A percentile compares a stretch with the other conserved stretches of the same genome.
Conservation (phyloP, 2,113 vertebrate genomes). For the Serilophus lunatus region DNA sequence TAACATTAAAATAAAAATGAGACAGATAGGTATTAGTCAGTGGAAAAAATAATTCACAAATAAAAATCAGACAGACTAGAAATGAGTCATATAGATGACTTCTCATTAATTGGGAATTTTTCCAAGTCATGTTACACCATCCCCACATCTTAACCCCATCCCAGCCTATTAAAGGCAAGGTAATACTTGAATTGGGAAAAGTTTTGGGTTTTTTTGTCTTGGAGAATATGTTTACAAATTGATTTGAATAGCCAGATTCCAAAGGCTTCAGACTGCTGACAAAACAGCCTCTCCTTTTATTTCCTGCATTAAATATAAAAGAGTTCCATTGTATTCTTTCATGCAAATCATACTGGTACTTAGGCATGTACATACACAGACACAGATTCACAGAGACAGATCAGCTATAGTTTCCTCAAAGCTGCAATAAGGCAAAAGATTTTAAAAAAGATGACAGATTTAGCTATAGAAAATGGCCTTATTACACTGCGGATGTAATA, state of each 20-base stretch:
- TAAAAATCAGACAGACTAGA: conserved; percentile 43
- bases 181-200: neutral
- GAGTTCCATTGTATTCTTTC: neutral
- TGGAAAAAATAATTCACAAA: conserved; percentile 42
- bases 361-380: fast-evolving
- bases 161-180: neutral
- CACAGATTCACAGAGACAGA: neutral
- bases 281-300: neutral
- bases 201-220: neutral
- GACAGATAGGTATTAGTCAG: conserved; percentile 55
- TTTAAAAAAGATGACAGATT: neutral
- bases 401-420: neutral
- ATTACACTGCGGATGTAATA: neutral
- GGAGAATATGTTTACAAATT: neutral
- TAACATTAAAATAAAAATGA: conserved; percentile 36
- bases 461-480: neutral
- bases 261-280: neutral
- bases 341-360: neutral
- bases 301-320: neutral
- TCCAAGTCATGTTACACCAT: neutral
- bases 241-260: neutral
- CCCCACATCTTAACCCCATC: neutral
- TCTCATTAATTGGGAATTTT: conserved; percentile 48
- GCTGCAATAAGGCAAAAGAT: neutral
- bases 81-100: conserved; percentile 49